Base-by-base conservation (phyloP, 2,888 invertebrate species). In the Leptinotarsa tumamoca region DNA sequence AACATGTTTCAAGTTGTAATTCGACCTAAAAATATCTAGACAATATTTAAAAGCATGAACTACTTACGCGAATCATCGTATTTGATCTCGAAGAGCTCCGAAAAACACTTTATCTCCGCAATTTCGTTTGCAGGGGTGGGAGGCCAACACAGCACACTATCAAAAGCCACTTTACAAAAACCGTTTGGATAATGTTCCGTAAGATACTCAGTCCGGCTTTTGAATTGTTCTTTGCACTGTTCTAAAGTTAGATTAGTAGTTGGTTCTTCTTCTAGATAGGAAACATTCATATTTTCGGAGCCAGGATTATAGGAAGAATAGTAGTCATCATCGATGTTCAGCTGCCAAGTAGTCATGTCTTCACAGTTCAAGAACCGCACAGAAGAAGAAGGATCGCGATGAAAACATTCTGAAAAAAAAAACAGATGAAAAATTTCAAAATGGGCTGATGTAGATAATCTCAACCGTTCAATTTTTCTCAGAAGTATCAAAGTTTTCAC, bases 11-110 rank as follows among this genome's bases (percentile, higher is more conserved):
- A 10, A 10, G 10, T 43, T 43, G 43, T 43, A 0, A 10, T 10
- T 43, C 0, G 3, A 43, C 43, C 3, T 43, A 3, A 43, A 43
- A 43, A 43, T 43, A 7, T 7, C 33, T 43, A 10, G 0, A 43
- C 33, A 43, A 43, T 43, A 43, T 43, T 43, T 2, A 43, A 7
- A 43, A 43, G 33, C 1, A 54, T 18, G 2, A 52, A 71, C 61
- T 51, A 95, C 96, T 95, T 89, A 96, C 96, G 93, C 86, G 94
- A 92, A 80, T 92, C 92, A 86, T 96, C 96, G 85, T 96, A 96
- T 80, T 90, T 91, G 73, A 96, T 91, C 74, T 95, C 95, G 81
- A 93, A 91, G 74, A 96, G 90, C 84, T 95, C 94, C 69, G 92
- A 92, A 85, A 96, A 95, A 87, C 97, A 97, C 63, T 93, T 92